These are phyloP conservation scores for Oreonectes daqikongensis DNA, from an alignment of 2,797 vertebrate species.

Conservation along the genomic window DNA sequence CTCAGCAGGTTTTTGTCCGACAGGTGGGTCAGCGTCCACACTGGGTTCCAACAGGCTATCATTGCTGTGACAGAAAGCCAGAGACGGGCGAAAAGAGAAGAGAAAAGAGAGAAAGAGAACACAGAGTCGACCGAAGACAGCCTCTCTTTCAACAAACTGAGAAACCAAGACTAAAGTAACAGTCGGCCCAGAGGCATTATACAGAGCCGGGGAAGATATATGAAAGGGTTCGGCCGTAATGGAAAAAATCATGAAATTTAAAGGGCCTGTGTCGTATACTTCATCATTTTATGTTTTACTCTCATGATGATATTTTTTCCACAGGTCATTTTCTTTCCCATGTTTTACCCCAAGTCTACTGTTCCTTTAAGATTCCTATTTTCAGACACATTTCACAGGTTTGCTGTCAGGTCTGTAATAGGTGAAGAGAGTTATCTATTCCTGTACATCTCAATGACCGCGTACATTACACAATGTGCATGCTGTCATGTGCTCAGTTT, in stretches of 20 bases:
- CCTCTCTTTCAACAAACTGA: constrained; percentile 29
- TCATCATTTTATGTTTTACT: background rate
- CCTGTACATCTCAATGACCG: background rate
- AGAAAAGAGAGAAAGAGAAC: background rate
- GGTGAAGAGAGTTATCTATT: background rate
- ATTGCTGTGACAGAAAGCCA: constrained; percentile 16
- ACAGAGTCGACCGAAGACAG: background rate
- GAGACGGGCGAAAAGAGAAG: constrained; percentile 18
- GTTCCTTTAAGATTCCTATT: background rate
- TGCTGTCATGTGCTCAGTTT: no score
- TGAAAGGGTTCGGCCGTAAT: constrained; percentile 2
- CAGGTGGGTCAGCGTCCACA: constrained; percentile 42
- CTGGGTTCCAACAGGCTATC: constrained; percentile 37
- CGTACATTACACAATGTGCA: background rate
- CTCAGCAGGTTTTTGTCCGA: constrained; percentile 62
- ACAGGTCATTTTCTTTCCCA: background rate
- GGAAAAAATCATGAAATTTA: constrained; percentile 10
- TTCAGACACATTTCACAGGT: background rate
- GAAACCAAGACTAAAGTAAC: constrained; percentile 36
- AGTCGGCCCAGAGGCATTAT: constrained; percentile 28
- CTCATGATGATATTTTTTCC: background rate
- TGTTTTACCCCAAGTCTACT: background rate
- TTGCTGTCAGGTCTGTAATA: background rate
- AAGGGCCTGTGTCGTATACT: background rate
- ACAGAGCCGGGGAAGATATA: constrained; percentile 12